Base-by-base conservation (phyloP, 2,797 vertebrate genomes). In the Argentina silus region DNA sequence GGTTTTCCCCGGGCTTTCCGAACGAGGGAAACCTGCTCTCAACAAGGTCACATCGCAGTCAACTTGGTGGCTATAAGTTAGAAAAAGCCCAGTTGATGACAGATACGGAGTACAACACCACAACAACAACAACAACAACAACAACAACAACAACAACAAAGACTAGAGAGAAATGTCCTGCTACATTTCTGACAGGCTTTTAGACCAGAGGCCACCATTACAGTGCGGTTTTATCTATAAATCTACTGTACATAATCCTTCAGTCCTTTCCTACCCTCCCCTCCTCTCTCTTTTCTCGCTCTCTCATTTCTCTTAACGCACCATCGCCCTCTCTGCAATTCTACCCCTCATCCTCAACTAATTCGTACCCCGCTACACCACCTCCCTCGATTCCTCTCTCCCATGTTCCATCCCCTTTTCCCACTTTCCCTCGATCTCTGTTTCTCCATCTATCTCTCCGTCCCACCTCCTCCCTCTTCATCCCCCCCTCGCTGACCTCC, bases 381-480 rank as follows among this genome's bases (percentile, higher is more conserved):
- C 59, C 56, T 55, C 8, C 27, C 72, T 76, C 21, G 43, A 76
- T 72, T 72, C 48, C 55, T 81, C 47, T 42, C 67, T 60, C 77
- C 70, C 69, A 68, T 48, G 62, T 21, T 78, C 73, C 70, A 65
- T 45, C 66, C 70, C 60, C 72, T 67, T 45, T 70, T 78, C 51
- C 65, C 27, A 67, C 74, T 78, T 68, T 69, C 60, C 27, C 66
- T 73, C 69, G 27, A 69, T 77, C 71, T 77, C 71, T 60, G 56
- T 69, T 8, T 14, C 19, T 66, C 64, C 64, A 21, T 55, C 67
- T 67, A 4, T 76, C 67, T 70, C 63, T 21, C 70, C 15, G 15
- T 47, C 44, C 21, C 19, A 12, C 7, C 12, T 21, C 3, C 3
- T 51, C 12, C 23, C 62, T 63, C 63, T 9, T 12, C 44, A 19